phyloP scores from a whole-genome alignment of 1,140 invertebrate species.

The Ooceraea biroi region DNA sequence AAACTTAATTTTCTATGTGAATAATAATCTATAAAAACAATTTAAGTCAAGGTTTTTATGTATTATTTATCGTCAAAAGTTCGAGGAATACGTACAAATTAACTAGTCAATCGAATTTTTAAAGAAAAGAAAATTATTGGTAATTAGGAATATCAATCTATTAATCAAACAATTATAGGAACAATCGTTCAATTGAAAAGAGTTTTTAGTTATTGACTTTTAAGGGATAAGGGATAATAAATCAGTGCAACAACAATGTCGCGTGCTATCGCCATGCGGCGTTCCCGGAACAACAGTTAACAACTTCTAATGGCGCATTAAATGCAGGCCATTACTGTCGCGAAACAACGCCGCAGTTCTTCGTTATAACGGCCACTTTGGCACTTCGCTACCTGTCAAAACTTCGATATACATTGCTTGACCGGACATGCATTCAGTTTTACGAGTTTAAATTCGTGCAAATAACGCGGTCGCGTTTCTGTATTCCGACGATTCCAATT shows the following conservation, averaged over 20 bases:
- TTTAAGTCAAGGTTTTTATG: too few relatives aligned
- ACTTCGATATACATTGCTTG: constrained; percentile 50
- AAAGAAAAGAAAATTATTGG: neutral
- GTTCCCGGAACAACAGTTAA: constrained; percentile 48
- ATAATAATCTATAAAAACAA: too few relatives aligned
- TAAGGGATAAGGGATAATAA: constrained; percentile 18
- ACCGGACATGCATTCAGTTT: constrained; percentile 43
- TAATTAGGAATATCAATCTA: neutral
- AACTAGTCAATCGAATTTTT: neutral
- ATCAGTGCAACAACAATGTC: neutral
- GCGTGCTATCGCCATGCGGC: neutral
- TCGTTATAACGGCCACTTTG: constrained; percentile 27
- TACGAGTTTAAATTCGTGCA: constrained; percentile 43
- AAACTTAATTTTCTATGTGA: too few relatives aligned
- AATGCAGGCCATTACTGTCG: constrained; percentile 50
- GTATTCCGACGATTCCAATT: constrained; percentile 20
- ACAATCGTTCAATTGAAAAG: neutral
- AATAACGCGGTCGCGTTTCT: neutral
- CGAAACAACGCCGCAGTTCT: constrained; percentile 38
- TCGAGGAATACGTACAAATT: neutral
- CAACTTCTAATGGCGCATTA: constrained; percentile 64
- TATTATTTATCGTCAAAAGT: neutral
- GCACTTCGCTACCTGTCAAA: constrained; percentile 48
- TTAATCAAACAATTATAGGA: constrained; percentile 1
- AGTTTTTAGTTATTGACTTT: constrained; percentile 20